These are phyloP conservation scores for Agrilus planipennis DNA, from an alignment of 1,140 invertebrate species.

Conservation along the genomic window DNA sequence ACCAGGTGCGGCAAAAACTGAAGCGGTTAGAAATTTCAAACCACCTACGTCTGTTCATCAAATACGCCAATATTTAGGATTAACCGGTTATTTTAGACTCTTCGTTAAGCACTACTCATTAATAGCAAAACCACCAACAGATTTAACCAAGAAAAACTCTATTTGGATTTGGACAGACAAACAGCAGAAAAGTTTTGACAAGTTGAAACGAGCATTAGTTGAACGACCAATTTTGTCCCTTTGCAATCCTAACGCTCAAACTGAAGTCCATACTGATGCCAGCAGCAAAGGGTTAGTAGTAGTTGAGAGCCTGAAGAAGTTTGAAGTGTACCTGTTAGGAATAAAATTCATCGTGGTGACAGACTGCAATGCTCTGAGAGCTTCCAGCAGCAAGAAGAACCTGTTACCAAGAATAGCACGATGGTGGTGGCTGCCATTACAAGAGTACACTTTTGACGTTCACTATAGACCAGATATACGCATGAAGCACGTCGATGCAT, in stretches of 20 bases:
- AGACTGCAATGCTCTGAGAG: conserved; percentile 23
- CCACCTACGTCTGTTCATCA: conserved; percentile 14
- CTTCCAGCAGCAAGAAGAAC: conserved; percentile 14
- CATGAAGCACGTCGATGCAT: conserved; percentile 25
- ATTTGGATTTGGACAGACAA: conserved; percentile 3
- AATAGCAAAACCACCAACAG: conserved; percentile 11
- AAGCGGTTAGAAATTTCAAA: conserved; percentile 7
- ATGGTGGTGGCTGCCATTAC: conserved; percentile 15
- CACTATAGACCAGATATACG: conserved; percentile 14
- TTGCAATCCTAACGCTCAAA: conserved; percentile 9
- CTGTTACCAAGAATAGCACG: conserved; percentile 15
- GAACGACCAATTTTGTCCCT: conserved; percentile 4
- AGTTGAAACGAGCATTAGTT: neutral
- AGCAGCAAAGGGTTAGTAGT: conserved; percentile 12
- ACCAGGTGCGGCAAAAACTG: conserved; percentile 8
- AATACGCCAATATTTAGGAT: conserved; percentile 22
- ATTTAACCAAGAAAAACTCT: conserved; percentile 8
- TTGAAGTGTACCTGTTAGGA: conserved; percentile 29
- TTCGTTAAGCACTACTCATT: conserved; percentile 20
- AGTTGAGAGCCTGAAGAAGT: conserved; percentile 4
- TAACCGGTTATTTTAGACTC: conserved; percentile 21
- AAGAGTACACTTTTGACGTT: conserved; percentile 18
- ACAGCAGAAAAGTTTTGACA: conserved; percentile 6
- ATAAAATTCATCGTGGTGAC: conserved; percentile 29
- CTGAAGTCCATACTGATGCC: conserved; percentile 29